phyloP scores from a whole-genome alignment of 2,113 vertebrate genomes.

The Apteryx mantelli region DNA sequence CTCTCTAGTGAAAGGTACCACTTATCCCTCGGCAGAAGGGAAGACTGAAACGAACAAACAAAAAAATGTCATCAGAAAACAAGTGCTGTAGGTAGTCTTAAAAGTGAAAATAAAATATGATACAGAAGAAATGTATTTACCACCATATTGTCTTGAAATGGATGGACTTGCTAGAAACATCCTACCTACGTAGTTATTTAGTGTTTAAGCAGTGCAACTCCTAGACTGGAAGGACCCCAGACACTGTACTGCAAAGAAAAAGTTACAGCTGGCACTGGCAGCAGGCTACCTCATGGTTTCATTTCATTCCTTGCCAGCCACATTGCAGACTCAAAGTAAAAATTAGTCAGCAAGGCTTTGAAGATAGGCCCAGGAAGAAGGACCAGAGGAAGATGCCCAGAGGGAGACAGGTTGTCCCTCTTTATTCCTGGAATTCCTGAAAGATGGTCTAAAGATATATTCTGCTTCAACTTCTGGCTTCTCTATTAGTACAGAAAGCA shows the following conservation, averaged over 20 bases:
- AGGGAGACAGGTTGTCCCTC: neutral
- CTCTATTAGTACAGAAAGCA: neutral
- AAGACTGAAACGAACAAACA: neutral
- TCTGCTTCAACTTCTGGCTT: neutral
- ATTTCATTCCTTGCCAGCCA: neutral
- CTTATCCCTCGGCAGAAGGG: neutral
- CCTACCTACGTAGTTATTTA: neutral
- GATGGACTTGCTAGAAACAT: neutral
- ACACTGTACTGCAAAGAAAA: neutral
- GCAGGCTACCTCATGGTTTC: neutral
- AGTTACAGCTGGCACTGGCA: neutral
- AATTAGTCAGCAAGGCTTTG: neutral
- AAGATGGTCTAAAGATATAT: neutral
- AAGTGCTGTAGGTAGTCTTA: neutral
- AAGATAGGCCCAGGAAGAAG: neutral
- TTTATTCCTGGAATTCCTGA: neutral
- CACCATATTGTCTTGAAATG: neutral
- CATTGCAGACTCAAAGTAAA: neutral
- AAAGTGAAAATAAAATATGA: neutral
- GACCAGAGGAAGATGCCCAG: neutral
- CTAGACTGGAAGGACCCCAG: neutral
- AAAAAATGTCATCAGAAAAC: neutral
- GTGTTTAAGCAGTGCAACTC: neutral
- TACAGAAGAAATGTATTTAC: neutral
- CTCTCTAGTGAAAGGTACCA: neutral